Percentiles rank a stretch among this genome's conserved stretches.
Evolutionary conservation across 2,888 invertebrate species (phyloP).

Genomic region (Melolontha melolontha): DNA sequence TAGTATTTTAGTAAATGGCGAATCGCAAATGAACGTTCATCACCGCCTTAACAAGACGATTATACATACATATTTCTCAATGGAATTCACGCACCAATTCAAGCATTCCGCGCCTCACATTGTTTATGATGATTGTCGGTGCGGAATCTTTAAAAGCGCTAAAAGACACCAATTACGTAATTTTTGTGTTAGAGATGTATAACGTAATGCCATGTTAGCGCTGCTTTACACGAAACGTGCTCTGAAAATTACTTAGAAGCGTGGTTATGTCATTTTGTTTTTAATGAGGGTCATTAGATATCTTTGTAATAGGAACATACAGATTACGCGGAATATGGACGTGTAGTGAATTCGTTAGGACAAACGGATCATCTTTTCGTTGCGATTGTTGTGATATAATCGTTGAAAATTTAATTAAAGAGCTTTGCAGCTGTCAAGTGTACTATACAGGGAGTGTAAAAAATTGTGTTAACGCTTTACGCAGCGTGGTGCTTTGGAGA

Average conservation of each 20-base stretch:
- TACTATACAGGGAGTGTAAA: no score
- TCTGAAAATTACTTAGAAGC: constrained; percentile 17
- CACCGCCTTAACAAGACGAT: not conserved
- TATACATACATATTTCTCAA: not conserved
- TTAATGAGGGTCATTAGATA: constrained; percentile 15
- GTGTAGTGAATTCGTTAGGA: not conserved
- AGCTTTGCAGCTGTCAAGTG: no score
- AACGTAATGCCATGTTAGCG: constrained; percentile 4
- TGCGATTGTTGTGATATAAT: no score
- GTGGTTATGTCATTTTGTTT: constrained; percentile 12
- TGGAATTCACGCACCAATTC: constrained; percentile 19
- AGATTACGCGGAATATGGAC: not conserved
- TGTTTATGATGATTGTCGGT: constrained; percentile 13
- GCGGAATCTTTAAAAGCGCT: constrained; percentile 31
- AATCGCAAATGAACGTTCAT: not conserved
- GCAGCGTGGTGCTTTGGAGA: no score
- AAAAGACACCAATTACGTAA: constrained; percentile 31
- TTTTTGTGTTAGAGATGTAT: constrained; percentile 31
- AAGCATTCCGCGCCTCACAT: constrained; percentile 16
- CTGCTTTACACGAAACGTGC: constrained; percentile 15
- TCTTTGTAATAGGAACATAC: not conserved
- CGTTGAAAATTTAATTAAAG: no score
- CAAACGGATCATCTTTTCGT: not conserved
- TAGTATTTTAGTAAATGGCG: no score
- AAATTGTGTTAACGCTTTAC: no score